Conservation (phyloP, 1,140 invertebrate genomes). For the Eulimnadia texana region DNA sequence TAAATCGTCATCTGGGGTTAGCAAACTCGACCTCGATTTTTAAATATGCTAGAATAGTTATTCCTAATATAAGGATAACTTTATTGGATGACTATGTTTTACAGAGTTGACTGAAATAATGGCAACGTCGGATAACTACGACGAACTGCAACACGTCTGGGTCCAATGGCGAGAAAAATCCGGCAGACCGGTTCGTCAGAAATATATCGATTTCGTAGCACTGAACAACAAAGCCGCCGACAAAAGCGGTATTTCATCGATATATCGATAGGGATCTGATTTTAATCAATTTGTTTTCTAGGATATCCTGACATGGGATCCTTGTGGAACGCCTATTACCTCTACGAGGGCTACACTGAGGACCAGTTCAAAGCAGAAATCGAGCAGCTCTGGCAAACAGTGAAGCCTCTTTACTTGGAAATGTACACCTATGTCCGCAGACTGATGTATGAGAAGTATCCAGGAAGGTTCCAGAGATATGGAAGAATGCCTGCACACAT, state of each 20-base stretch:
- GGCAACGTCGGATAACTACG: conserved; percentile 28
- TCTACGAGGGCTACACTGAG: conserved; percentile 22
- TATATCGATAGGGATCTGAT: not conserved
- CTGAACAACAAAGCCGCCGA: conserved; percentile 45
- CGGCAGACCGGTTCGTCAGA: conserved; percentile 55
- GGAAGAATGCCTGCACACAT: conserved; percentile 23
- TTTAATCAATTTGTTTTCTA: too few relatives aligned
- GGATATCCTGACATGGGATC: conserved; percentile 21
- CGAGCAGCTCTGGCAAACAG: conserved; percentile 27
- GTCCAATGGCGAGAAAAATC: conserved; percentile 40
- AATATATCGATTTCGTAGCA: conserved; percentile 53
- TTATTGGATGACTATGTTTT: too few relatives aligned
- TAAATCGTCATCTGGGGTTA: too few relatives aligned
- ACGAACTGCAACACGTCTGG: conserved; percentile 43
- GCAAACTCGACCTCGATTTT: too few relatives aligned
- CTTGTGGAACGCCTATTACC: conserved; percentile 22
- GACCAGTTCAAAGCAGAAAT: conserved; percentile 24
- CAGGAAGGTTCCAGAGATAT: conserved; percentile 18
- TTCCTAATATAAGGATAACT: too few relatives aligned
- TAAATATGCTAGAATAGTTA: too few relatives aligned
- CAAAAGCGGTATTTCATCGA: conserved; percentile 35
- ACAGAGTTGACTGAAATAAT: conserved; percentile 31
- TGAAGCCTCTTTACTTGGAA: conserved; percentile 34
- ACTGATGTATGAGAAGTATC: conserved; percentile 29
- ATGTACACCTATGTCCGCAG: conserved; percentile 36